These are phyloP conservation scores for Scartelaos histophorus DNA, from an alignment of 2,113 vertebrate genomes.

Conservation along the genomic window DNA sequence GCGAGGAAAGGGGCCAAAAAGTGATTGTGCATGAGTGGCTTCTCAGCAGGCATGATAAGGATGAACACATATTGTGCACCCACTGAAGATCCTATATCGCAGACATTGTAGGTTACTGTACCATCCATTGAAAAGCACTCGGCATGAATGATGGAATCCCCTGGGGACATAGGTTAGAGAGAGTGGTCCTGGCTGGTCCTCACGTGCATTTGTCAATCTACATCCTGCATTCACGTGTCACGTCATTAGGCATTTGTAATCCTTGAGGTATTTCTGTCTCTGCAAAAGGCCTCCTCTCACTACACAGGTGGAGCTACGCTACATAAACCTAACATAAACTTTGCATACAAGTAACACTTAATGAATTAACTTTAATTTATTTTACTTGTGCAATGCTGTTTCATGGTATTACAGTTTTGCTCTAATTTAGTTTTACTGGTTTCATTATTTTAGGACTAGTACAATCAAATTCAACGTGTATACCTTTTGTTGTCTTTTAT, in stretches of 20 bases:
- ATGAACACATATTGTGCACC: constrained; percentile 25
- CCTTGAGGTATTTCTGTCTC: constrained; percentile 60
- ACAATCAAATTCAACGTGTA: no score
- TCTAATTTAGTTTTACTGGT: no score
- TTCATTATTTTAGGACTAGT: no score
- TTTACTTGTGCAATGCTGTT: no score
- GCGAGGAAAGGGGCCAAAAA: constrained; percentile 40
- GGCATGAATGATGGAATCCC: background rate
- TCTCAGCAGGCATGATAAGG: constrained; percentile 35
- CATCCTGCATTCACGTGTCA: constrained; percentile 31
- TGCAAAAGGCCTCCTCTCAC: constrained; percentile 10
- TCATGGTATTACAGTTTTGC: no score
- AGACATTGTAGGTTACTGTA: background rate
- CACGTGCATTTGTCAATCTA: constrained; percentile 30
- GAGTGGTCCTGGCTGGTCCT: background rate
- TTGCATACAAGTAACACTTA: background rate
- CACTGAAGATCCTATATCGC: constrained; percentile 11
- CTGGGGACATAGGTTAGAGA: background rate
- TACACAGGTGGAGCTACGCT: background rate
- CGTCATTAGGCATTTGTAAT: constrained; percentile 60
- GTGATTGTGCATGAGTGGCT: constrained; percentile 27
- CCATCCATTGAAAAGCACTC: constrained; percentile 18
- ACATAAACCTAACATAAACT: background rate
- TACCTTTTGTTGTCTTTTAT: no score
- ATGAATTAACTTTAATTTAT: no score